Evolutionary conservation across 2,113 vertebrate species (phyloP).

Genomic region (Barbus barbus): DNA sequence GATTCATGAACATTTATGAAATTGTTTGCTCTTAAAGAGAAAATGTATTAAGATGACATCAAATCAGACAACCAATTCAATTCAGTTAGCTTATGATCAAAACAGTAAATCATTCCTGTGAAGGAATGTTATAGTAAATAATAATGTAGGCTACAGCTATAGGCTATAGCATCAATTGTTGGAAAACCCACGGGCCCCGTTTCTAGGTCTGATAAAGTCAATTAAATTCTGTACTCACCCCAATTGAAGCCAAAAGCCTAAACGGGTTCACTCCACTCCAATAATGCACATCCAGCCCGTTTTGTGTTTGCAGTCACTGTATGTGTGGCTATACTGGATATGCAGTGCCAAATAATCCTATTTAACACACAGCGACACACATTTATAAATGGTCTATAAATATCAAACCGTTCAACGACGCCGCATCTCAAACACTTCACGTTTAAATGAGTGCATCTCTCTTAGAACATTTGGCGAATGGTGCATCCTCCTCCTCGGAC

Average conservation of each 20-base stretch:
- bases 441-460: background rate
- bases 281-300: slow-evolving; percentile 15
- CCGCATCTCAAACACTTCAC: background rate
- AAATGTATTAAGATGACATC: slow-evolving; percentile 12
- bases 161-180: background rate
- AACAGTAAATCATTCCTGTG: background rate
- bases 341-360: background rate
- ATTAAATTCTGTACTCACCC: slow-evolving; percentile 22
- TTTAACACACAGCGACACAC: slow-evolving; percentile 11
- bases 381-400: background rate
- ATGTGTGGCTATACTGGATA: background rate
- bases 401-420: slow-evolving; percentile 15
- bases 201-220: background rate
- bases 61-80: background rate
- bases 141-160: background rate
- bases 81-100: background rate
- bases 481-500: slow-evolving; percentile 69
- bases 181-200: background rate
- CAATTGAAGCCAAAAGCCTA: background rate
- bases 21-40: background rate
- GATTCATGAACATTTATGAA: background rate
- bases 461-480: slow-evolving; percentile 24
- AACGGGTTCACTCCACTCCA: slow-evolving; percentile 7
- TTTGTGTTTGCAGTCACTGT: background rate
- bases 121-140: background rate